A percentile compares a stretch with the other conserved stretches of the same genome.
Evolutionary conservation across 2,888 invertebrate genomes (phyloP).

Genomic region (Schizotus pectinicornis): DNA sequence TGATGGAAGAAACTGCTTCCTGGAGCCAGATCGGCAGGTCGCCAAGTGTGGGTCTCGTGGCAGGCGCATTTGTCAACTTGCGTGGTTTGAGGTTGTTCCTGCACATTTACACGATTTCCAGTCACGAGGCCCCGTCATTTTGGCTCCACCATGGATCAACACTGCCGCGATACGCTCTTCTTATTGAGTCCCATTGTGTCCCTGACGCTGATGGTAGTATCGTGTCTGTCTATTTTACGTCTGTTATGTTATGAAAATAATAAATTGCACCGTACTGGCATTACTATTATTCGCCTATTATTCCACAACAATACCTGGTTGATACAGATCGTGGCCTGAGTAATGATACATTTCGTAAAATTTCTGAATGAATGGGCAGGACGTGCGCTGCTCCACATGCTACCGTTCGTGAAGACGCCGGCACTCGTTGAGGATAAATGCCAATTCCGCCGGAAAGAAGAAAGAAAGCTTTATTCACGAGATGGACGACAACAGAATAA

Average conservation of each 20-base stretch:
- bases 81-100: too few relatives aligned
- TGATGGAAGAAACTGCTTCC: too few relatives aligned
- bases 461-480: too few relatives aligned
- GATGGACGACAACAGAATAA: neutral
- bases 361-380: too few relatives aligned
- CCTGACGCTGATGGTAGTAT: constrained; percentile 22
- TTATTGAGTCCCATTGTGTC: constrained; percentile 20
- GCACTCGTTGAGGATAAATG: neutral
- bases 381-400: too few relatives aligned
- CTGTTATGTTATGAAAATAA: constrained; percentile 30
- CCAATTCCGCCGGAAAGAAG: neutral
- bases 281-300: constrained; percentile 27
- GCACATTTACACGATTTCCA: too few relatives aligned
- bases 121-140: too few relatives aligned
- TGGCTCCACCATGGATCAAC: constrained; percentile 1
- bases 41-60: too few relatives aligned
- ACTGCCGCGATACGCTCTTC: neutral
- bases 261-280: constrained; percentile 27
- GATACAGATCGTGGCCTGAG: constrained; percentile 27
- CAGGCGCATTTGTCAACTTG: too few relatives aligned
- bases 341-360: constrained; percentile 21
- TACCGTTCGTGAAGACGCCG: too few relatives aligned
- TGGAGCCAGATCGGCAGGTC: too few relatives aligned
- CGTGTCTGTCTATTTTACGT: constrained; percentile 27
- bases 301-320: constrained; percentile 25